Base-by-base conservation (phyloP, 2,113 vertebrate species). In the Oncorhynchus keta region DNA sequence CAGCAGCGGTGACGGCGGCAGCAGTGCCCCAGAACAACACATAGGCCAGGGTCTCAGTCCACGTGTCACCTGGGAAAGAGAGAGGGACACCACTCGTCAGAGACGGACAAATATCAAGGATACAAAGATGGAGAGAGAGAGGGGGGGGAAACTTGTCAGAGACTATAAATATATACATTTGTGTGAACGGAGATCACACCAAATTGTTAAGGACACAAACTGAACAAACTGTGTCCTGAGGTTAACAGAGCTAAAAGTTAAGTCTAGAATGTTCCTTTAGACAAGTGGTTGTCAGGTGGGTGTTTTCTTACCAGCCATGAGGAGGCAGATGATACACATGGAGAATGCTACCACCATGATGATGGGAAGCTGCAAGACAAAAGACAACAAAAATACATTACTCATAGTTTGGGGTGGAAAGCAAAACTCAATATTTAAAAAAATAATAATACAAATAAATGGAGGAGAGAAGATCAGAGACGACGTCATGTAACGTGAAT, bases 331-430 rank as follows among this genome's bases (percentile, higher is more conserved):
- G 83, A 99, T 96, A 90, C 97, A 99, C 97, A 99, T 99, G 48
- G 97, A 98, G 83, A 99, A 98, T n/a, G 97, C 97, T 85, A 98
- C 97, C 70, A 99, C 92, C 98, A 99, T 98, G 76, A 99, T 95
- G 65, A 98, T 94, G 71, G 98, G 97, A 85, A 99, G 90, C 98
- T 99, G 89, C 5, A 87, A 48, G 85, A 48, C 74, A 66, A 86
- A 88, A 88, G 51, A 85, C 9, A 12, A 49, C 26, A 85, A 30
- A 2, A 68, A 24, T 16, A 1, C 11, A 3, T 79, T 2, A 75
- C 3, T 57, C 55, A 9, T 45, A 45, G 39, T 45, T 45, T 45
- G 39, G 39, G 39, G 39, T 9, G 39, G 39, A 1, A 11, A 11
- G 39, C 39, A 45, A 2, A 45, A 11, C 66, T 68, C 14, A 35